phyloP scores from a whole-genome alignment of 2,113 vertebrate species.

The Gopherus evgoodei region DNA sequence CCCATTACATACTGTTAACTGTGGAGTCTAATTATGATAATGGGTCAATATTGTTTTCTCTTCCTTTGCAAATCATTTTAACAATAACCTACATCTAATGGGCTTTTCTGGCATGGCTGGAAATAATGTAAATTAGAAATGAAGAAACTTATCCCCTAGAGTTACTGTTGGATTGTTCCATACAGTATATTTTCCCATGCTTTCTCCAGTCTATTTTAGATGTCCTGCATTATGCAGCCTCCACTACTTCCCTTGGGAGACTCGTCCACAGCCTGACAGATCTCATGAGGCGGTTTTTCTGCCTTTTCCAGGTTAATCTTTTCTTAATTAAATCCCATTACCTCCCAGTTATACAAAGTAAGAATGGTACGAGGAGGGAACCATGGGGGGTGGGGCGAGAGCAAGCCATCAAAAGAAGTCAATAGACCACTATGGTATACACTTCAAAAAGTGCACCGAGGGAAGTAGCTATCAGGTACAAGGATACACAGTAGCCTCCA shows the following conservation, averaged over 20 bases:
- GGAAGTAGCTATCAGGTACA: not conserved
- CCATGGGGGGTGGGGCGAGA: accelerated
- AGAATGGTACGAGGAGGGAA: too few relatives aligned
- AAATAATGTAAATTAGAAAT: not conserved
- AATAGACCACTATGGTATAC: conserved; percentile 10
- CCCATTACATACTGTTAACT: not conserved
- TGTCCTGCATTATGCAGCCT: not conserved
- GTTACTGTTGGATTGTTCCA: not conserved
- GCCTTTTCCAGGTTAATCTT: not conserved
- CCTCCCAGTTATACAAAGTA: not conserved
- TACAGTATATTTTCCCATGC: not conserved
- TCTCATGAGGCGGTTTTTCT: not conserved
- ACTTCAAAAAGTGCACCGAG: not conserved
- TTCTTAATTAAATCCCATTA: not conserved
- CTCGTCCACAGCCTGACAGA: not conserved
- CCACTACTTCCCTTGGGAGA: not conserved
- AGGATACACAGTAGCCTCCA: not conserved
- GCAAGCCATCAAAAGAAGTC: not conserved
- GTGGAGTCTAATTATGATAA: not conserved
- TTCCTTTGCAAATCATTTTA: not conserved
- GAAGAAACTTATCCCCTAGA: not conserved
- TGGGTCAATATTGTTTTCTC: not conserved
- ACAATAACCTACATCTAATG: not conserved
- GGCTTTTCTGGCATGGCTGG: not conserved
- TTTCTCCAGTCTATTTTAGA: not conserved